Base-by-base conservation (phyloP, 53 echinoderm and acorn worm genomes). In the Astropecten irregularis region DNA sequence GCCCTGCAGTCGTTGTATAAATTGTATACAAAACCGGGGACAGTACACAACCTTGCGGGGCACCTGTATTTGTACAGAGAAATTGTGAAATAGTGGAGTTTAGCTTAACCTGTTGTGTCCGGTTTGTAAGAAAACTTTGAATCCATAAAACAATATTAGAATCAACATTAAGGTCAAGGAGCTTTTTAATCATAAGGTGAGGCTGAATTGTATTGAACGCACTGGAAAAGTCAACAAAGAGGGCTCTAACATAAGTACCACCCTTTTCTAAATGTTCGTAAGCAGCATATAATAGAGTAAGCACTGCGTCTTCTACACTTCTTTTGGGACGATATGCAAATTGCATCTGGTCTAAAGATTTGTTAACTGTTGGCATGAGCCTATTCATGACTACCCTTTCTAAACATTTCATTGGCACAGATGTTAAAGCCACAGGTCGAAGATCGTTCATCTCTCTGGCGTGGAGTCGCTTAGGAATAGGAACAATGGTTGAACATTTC, bases 291-390 rank as follows among this genome's bases (percentile, higher is more conserved):
- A 62, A 30, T 27, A 38, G 10, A 20, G 64, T 46, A 15, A 65
- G 20, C 20, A 82, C 49, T 0, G 50, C 51, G 30, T 66, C 65
- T 11, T 63, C 62, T 47, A 65, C 50, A n/a, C 53, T 63, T 10
- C 67, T 66, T 8, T 18, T 34, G 26, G 68, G 83, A 38, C 39
- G 53, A 19, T 68, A 67, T 2, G 83, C 83, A 68, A 83, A 83
- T 32, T 83, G 68, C 13, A 13, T 3, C 23, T 66, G 48, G 48
- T 83, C 54, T 25, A 68, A 16, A 9, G 3, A 38, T 34, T 66
- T 9, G 0, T 4, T 66, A n/a, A 66, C 18, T 35, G 20, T 8
- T 66, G 66, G 40, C 9, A 66, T 1, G 33, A 38, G 16, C 20
- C 5, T 32, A 21, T 16, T 66, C 66, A 39, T 21, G 16, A 63